phyloP scores from a whole-genome alignment of 2,113 vertebrate genomes.

The Arvicanthis niloticus region DNA sequence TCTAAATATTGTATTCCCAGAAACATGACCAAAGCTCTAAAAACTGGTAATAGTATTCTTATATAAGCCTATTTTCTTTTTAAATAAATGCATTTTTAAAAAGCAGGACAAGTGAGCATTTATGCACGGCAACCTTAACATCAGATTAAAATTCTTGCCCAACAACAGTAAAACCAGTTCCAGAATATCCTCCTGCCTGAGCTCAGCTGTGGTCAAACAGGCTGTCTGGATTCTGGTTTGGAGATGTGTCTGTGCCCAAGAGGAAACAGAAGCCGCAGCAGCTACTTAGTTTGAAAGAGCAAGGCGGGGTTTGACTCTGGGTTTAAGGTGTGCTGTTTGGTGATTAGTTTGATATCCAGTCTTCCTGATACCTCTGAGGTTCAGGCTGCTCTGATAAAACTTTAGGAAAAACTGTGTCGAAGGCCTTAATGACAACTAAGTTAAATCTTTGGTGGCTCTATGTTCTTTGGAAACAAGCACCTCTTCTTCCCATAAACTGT shows the following conservation, averaged over 20 bases:
- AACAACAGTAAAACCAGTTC: conserved; percentile 68
- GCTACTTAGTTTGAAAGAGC: neutral
- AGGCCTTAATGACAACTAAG: neutral
- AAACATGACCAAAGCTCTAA: conserved; percentile 3
- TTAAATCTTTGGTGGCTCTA: neutral
- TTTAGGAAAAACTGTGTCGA: neutral
- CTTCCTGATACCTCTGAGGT: neutral
- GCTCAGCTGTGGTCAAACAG: conserved; percentile 57
- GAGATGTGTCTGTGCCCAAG: neutral
- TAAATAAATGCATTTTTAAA: neutral
- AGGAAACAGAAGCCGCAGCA: neutral
- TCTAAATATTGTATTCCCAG: neutral
- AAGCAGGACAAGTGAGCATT: neutral
- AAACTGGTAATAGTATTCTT: neutral
- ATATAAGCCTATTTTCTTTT: neutral
- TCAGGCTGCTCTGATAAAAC: neutral
- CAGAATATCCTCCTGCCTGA: conserved; percentile 41
- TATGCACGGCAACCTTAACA: neutral
- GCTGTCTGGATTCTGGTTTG: conserved; percentile 39
- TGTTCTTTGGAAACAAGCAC: neutral
- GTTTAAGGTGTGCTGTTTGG: neutral
- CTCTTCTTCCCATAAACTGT: neutral
- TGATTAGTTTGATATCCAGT: conserved; percentile 28
- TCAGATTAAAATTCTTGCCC: conserved; percentile 52
- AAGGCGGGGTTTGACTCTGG: neutral